Base-by-base conservation (phyloP, 2,888 invertebrate genomes). In the Malacosoma neustria region DNA sequence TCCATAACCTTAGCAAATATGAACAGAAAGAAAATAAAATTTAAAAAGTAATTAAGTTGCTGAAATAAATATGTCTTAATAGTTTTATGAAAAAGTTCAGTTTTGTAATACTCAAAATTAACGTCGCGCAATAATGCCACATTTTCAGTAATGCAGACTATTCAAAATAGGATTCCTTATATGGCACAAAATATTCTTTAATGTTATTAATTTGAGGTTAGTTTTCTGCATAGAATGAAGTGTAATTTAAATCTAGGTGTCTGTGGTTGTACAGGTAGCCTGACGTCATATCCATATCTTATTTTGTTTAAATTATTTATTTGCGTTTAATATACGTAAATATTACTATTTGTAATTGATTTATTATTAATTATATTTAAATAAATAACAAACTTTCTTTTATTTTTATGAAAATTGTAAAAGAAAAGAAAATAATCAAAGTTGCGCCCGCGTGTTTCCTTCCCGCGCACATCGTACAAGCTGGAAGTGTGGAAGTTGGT, bases 391-490 rank as follows among this genome's bases (percentile, higher is more conserved):
- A 22, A 34, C 7, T 6, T 4, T 22, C 12, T n/a, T 12, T 34
- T 9, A 7, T 22, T 34, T 9, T 11, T 5, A 34, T 7, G 6
- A 9, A 34, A 34, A 22, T 1, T 11, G 11, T 31, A 35, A 61
- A 58, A 42, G 60, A 69, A 57, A 47, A 36, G 30, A 37, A 62
- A 68, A 66, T 48, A 61, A 54, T 50, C 46, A 44, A 49, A 68
- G 56, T 66, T 61, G 72, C 59, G 67, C 64, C 85, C 84, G 88
- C 89, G 88, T 88, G 87, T 84, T 87, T 80, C 87, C 87, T 89
- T 89, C 89, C 89, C 90, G 90, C 90, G 90, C 89, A 89, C 88
- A 87, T 88, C 89, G 88, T 85, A 87, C 87, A 86, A 87, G 88
- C 88, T 88, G 88, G 89, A 88, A 89, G 87, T 89, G 88, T 88